A percentile compares a stretch with the other conserved stretches of the same genome.
These are phyloP conservation scores for Schizotus pectinicornis DNA, from an alignment of 2,888 invertebrate genomes.

Conservation along the genomic window DNA sequence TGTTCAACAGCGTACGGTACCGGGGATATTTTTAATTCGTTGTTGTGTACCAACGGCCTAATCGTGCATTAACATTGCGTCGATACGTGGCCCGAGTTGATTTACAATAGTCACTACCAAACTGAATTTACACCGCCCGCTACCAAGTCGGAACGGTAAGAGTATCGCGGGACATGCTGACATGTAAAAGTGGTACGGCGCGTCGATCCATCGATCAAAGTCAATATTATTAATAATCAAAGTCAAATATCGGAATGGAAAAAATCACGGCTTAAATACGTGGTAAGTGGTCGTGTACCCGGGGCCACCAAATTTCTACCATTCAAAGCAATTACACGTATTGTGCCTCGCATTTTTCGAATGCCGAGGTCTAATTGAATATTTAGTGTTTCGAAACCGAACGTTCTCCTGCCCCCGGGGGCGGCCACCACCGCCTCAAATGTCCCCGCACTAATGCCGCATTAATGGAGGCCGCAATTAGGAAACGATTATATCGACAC, in stretches of 20 bases:
- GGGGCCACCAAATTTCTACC: conserved; percentile 36
- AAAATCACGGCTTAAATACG: conserved; percentile 25
- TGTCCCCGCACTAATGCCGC: too few species aligned
- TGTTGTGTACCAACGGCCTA: conserved; percentile 23
- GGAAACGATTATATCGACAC: too few species aligned
- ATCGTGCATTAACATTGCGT: conserved; percentile 38
- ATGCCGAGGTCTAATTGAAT: conserved; percentile 30
- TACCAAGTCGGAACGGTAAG: conserved; percentile 13
- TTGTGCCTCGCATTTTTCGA: conserved; percentile 43
- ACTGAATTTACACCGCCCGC: conserved; percentile 32
- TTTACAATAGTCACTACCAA: conserved; percentile 43
- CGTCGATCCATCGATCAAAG: conserved; percentile 56
- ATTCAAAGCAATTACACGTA: conserved; percentile 48
- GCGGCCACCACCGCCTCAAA: too few species aligned
- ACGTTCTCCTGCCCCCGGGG: conserved; percentile 8
- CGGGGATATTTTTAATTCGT: conserved; percentile 8
- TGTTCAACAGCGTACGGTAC: neutral
- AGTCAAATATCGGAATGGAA: conserved; percentile 47
- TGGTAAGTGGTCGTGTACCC: conserved; percentile 3
- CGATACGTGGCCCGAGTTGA: conserved; percentile 33
- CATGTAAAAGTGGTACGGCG: conserved; percentile 47
- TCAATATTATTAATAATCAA: conserved; percentile 59
- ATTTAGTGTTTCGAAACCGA: conserved; percentile 30
- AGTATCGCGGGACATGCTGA: conserved; percentile 36
- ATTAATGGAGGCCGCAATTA: too few species aligned